These are phyloP conservation scores for Synanthedon vespiformis DNA, from an alignment of 2,888 invertebrate species.

Conservation along the genomic window DNA sequence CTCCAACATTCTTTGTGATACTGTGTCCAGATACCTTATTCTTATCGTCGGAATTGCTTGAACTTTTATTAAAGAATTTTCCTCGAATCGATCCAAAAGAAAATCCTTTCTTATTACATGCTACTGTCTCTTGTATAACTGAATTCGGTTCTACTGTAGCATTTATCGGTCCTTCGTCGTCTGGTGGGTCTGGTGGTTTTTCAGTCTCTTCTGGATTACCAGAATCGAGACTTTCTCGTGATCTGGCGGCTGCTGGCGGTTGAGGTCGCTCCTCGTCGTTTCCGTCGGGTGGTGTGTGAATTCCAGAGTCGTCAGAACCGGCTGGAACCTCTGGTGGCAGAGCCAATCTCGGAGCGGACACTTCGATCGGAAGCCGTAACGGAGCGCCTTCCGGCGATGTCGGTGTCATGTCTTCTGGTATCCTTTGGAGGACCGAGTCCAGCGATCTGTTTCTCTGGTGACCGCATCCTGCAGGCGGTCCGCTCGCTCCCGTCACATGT, in stretches of 20 bases:
- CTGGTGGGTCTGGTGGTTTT: conserved; percentile 57
- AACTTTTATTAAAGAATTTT: conserved; percentile 3
- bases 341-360: conserved; percentile 70
- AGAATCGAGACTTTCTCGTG: conserved; percentile 81
- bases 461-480: conserved; percentile 70
- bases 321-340: conserved; percentile 59
- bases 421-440: conserved; percentile 89
- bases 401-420: conserved; percentile 84
- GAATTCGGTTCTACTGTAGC: conserved; percentile 4
- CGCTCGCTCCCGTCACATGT: conserved; percentile 58
- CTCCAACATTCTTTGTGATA: no score
- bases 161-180: conserved; percentile 11
- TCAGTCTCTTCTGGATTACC: conserved; percentile 74
- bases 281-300: conserved; percentile 60
- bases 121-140: conserved; percentile 17
- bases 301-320: conserved; percentile 86
- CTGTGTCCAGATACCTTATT: no score
- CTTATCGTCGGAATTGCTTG: no score
- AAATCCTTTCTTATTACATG: conserved; percentile 28
- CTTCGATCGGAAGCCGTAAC: conserved; percentile 46
- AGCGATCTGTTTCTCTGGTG: conserved; percentile 91
- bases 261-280: conserved; percentile 65
- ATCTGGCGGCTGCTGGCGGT: conserved; percentile 68
- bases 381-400: conserved; percentile 57
- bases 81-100: conserved; percentile 25